Evolutionary conservation across 2,888 invertebrate genomes (phyloP).

Genomic region (Azorinus chamasolen): DNA sequence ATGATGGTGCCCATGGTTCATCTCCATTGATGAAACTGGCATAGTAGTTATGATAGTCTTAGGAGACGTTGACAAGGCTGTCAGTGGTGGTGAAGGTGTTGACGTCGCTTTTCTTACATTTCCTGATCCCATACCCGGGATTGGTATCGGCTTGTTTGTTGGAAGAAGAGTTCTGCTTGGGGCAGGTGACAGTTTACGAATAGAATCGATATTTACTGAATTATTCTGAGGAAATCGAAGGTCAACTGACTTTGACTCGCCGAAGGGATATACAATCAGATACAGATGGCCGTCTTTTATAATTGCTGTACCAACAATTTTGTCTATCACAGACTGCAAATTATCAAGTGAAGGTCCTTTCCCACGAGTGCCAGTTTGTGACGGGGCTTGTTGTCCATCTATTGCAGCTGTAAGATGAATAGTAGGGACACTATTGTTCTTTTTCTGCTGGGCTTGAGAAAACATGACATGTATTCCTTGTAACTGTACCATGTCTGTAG

Average conservation of each 20-base stretch:
- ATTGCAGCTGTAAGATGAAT: conserved; percentile 48
- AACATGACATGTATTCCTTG: conserved; percentile 53
- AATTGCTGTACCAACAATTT: conserved; percentile 50
- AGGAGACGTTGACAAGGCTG: too few species aligned
- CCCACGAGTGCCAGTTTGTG: not conserved
- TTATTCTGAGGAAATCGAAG: too few species aligned
- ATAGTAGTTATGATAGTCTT: too few species aligned
- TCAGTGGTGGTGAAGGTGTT: too few species aligned
- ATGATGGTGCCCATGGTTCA: not conserved
- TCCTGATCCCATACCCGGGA: too few species aligned
- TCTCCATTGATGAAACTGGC: too few species aligned
- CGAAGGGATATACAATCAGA: conserved; percentile 51
- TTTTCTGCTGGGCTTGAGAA: conserved; percentile 44
- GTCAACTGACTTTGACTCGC: conserved; percentile 9
- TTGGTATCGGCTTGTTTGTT: too few species aligned
- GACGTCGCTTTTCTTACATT: too few species aligned
- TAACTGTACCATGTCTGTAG: conserved; percentile 33
- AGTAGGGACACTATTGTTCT: conserved; percentile 32
- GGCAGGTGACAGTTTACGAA: too few species aligned
- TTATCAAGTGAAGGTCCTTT: not conserved
- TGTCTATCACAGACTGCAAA: conserved; percentile 15
- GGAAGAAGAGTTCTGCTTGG: too few species aligned
- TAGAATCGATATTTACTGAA: too few species aligned
- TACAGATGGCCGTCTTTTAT: conserved; percentile 52
- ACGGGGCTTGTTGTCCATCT: not conserved